Conservation (phyloP, 2,888 invertebrate genomes). For the Lasioglossum figueresi region DNA sequence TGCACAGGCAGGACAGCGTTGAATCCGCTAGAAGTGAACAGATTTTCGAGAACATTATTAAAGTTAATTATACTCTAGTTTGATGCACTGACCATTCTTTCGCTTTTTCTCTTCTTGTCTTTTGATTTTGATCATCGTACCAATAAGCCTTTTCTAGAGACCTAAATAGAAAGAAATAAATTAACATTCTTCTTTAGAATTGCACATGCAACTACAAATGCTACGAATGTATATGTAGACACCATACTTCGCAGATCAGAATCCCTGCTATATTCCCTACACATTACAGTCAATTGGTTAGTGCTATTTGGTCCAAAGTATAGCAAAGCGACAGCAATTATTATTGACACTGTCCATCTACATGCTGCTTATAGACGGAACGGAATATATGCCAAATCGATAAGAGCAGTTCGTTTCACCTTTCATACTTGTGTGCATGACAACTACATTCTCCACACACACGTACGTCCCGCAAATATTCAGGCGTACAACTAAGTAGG, state of each 20-base stretch:
- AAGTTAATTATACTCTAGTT: background rate
- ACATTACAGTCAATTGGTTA: background rate
- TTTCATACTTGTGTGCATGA: conserved; percentile 24
- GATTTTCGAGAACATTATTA: background rate
- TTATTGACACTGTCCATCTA: conserved; percentile 2
- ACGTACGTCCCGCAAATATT: background rate
- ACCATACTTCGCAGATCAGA: background rate
- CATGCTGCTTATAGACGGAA: conserved; percentile 70
- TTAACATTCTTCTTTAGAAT: background rate
- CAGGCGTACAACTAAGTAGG: background rate
- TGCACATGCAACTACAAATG: background rate
- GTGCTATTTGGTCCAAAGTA: background rate
- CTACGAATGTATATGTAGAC: background rate
- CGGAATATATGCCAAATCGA: conserved; percentile 82
- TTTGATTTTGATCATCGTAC: no score
- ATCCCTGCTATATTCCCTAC: background rate
- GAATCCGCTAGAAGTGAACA: background rate
- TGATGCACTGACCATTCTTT: no score
- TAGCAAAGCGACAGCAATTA: background rate
- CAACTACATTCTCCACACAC: background rate
- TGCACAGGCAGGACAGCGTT: conserved; percentile 36
- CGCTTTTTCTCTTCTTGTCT: no score
- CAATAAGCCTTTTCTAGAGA: no score
- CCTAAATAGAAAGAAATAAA: no score
- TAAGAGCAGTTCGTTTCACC: conserved; percentile 52